phyloP scores from a whole-genome alignment of 1,140 invertebrate genomes.

The Apis florea region DNA sequence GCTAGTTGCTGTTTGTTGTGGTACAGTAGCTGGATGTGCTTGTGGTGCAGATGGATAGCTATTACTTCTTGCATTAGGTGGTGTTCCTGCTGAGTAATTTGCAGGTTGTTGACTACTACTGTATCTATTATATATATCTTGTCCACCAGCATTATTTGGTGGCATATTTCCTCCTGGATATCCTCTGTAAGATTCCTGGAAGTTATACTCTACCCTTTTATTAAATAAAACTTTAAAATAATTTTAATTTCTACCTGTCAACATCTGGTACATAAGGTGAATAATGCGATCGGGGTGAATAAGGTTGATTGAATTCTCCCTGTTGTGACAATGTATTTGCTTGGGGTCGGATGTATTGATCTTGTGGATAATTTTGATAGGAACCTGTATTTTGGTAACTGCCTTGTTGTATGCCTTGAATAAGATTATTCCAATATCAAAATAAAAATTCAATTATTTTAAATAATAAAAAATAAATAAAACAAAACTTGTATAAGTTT shows the following conservation, averaged over 20 bases:
- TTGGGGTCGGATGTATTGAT: conserved; percentile 80
- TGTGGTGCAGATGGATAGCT: conserved; percentile 76
- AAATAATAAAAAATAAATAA: not conserved
- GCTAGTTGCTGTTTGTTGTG: conserved; percentile 70
- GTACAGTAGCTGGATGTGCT: conserved; percentile 71
- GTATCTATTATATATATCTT: conserved; percentile 79
- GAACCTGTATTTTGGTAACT: conserved; percentile 82
- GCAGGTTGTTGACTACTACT: conserved; percentile 72
- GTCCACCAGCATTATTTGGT: conserved; percentile 73
- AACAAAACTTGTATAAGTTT: not conserved
- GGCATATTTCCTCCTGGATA: conserved; percentile 78
- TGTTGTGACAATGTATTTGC: conserved; percentile 75
- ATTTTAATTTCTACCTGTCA: conserved; percentile 81
- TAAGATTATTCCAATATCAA: not conserved
- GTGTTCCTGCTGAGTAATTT: conserved; percentile 71
- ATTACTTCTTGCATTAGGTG: conserved; percentile 71
- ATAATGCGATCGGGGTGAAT: conserved; percentile 84
- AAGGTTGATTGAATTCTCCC: conserved; percentile 81
- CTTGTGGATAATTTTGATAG: conserved; percentile 81
- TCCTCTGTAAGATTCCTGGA: conserved; percentile 67
- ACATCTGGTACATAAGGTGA: conserved; percentile 87
- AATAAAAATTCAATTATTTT: not conserved
- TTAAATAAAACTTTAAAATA: not conserved
- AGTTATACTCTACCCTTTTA: not conserved
- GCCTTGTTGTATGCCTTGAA: conserved; percentile 78